Base-by-base conservation (phyloP, 2,113 vertebrate species). In the Rallus limicola region DNA sequence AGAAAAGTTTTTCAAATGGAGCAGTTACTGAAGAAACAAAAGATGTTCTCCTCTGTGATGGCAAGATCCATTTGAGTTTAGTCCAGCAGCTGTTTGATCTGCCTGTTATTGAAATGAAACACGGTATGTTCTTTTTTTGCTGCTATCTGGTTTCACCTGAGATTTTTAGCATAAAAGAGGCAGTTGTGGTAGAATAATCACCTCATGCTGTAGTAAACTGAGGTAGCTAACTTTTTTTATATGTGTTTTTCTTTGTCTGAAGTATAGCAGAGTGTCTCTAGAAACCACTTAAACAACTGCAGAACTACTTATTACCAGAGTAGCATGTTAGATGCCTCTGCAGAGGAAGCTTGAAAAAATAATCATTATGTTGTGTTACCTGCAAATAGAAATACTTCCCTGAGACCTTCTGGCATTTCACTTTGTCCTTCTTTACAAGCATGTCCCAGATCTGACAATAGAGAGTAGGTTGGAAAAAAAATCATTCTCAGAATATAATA, bases 1-100 rank as follows among this genome's bases (percentile, higher is more conserved):
- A 99, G 99, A 99, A 97, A 93, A 98, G 98, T 97, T 95, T 98
- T 90, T 98, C 98, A 26, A 98, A 98, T 86, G 99, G 98, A 29
- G 98, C 98, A 86, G 98, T 98, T 93, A 98, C 98, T 11, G 98
- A 99, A 69, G 99, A 99, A 98, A 98, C 98, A 91, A 98, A 98
- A 95, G 97, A 98, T 3, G 97, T 99, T 95, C 97, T 99, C 86
- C 98, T 99, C 84, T 99, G 98, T 68, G 98, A 99, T 2, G 98
- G 98, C 74, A 99, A 98, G 80, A 97, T 99, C 62, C 97, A 98
- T 78, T 96, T 99, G 81, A 98, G 94, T 31, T 96, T 97, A 81
- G 96, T 99, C 56, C 98, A 98, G 91, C 98, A 98, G 72, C 98
- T 99, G 75, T 99, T 99, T 86, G 98, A 97, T 96, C 97, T 99